phyloP scores from a whole-genome alignment of 2,888 invertebrate genomes.

The Rhingia rostrata region DNA sequence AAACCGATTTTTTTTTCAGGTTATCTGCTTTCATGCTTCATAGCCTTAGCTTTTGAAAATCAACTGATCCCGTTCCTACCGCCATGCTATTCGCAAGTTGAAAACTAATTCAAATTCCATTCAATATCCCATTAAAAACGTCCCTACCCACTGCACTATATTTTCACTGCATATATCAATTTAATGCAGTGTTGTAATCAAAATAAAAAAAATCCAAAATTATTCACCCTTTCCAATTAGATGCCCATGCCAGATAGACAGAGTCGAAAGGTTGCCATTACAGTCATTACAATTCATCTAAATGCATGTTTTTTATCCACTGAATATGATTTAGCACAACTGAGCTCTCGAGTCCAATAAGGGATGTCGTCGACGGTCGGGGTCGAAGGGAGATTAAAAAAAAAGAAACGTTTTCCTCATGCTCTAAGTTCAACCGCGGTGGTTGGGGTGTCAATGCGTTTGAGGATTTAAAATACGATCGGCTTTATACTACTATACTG shows the following conservation, averaged over 20 bases:
- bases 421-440: constrained; percentile 7
- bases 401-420: constrained; percentile 38
- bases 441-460: constrained; percentile 68
- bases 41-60: no score
- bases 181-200: neutral
- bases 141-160: neutral
- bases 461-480: constrained; percentile 62
- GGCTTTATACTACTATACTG: constrained; percentile 44
- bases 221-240: constrained; percentile 38
- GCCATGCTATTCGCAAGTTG: no score
- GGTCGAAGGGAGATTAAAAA: constrained; percentile 22
- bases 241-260: neutral
- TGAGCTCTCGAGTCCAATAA: constrained; percentile 25
- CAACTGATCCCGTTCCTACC: no score
- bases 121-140: no score
- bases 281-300: constrained; percentile 58
- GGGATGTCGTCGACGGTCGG: constrained; percentile 7
- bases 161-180: constrained; percentile 2
- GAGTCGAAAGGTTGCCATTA: constrained; percentile 38
- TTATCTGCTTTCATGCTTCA: no score
- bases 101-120: no score
- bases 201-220: constrained; percentile 4
- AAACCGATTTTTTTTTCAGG: no score
- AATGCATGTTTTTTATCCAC: constrained; percentile 53
- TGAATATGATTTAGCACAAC: constrained; percentile 61